phyloP scores from a whole-genome alignment of 2,888 invertebrate species.

The Tanytarsus gracilentus region DNA sequence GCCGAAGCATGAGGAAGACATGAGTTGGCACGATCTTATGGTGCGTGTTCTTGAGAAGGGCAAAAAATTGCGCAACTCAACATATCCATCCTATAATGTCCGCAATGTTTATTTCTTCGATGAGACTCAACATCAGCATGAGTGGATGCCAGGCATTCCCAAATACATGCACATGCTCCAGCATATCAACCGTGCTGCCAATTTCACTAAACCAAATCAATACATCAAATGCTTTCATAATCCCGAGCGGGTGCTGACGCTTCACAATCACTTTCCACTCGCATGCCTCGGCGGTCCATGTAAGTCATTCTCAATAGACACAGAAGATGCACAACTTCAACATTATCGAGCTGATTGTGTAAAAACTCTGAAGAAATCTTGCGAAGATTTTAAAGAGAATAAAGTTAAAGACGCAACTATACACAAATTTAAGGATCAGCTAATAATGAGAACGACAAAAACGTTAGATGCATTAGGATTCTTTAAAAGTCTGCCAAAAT shows the following conservation, averaged over 20 bases:
- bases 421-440: conserved; percentile 75
- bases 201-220: conserved; percentile 86
- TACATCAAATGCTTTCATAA: conserved; percentile 93
- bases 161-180: conserved; percentile 89
- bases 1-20: conserved; percentile 60
- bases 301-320: conserved; percentile 75
- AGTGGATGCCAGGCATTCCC: conserved; percentile 70
- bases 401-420: conserved; percentile 76
- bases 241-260: conserved; percentile 75
- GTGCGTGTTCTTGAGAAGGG: conserved; percentile 59
- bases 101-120: conserved; percentile 90
- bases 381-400: conserved; percentile 71
- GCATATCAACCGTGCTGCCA: conserved; percentile 80
- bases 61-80: conserved; percentile 53
- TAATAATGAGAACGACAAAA: conserved; percentile 59
- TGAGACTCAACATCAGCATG: conserved; percentile 69
- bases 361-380: conserved; percentile 71
- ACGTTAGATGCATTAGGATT: conserved; percentile 66
- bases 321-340: conserved; percentile 76
- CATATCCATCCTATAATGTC: conserved; percentile 65
- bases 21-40: conserved; percentile 71
- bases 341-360: conserved; percentile 93
- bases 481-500: conserved; percentile 31
- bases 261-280: conserved; percentile 89
- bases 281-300: conserved; percentile 78